Evolutionary conservation across 2,888 invertebrate species (phyloP), one percentile per base, ranked within the genome.

Genomic region (Cosmia trapezina): DNA sequence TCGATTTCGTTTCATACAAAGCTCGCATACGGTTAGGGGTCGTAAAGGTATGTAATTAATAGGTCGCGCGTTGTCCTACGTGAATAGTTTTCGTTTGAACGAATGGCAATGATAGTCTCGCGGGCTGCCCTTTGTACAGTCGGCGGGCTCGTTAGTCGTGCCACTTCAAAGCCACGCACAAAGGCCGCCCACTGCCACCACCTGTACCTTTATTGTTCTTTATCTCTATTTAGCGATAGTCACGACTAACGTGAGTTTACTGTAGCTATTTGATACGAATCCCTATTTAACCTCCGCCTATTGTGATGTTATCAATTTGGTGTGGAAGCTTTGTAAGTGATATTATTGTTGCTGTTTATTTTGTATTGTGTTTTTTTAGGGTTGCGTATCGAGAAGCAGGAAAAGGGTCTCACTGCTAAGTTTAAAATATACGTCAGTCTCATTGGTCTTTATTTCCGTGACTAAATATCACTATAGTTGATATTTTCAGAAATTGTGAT

Each of bases 81-180:
- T 83, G 74, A 82, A 85, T 86, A 87, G 87, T 85, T 85, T 83
- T 87, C 84, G 81, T 87, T 88, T 84, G 83, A 86, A 84, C 81
- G 84, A 89, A 88, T 86, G 84, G 83, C 84, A 84, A 86, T 87
- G 79, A 87, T 88, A 85, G 86, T 84, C 87, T 86, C 85, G 83
- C 83, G 82, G 83, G 85, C 84, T 78, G 83, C 81, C 87, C 90
- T 91, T 91, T 92, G 89, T 89, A 83, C 79, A 82, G 78, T 83
- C 75, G 66, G 81, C 76, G 86, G 87, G 86, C 91, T 91, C 90
- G 91, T 93, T 93, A 92, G 87, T 83, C 84, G 83, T 83, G 83
- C 83, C 87, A 89, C 90, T 91, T 90, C 90, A 91, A 91, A 92
- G 90, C 83, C 80, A 83, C 85, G 85, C 80, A 87, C 87, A 87